phyloP scores from a whole-genome alignment of 2,888 invertebrate genomes.

The Cordilura impudica region DNA sequence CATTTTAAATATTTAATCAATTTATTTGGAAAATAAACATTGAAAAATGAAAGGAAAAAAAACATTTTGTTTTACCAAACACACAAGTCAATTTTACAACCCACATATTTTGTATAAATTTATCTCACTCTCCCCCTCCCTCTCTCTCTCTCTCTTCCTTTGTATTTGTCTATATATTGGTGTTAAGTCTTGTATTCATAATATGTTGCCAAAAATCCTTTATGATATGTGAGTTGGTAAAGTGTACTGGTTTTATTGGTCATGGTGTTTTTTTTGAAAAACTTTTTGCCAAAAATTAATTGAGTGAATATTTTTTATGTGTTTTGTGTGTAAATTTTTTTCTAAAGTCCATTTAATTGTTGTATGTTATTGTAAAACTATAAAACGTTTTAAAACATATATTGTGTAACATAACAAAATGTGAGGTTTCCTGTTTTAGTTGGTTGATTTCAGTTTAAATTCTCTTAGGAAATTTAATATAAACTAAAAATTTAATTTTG shows the following conservation, averaged over 20 bases:
- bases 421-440: background rate
- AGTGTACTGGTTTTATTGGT: constrained; percentile 48
- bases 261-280: constrained; percentile 50
- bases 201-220: constrained; percentile 43
- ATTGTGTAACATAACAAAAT: background rate
- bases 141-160: background rate
- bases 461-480: too few species aligned
- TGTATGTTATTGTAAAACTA: background rate
- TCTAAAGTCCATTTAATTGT: background rate
- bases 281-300: constrained; percentile 67
- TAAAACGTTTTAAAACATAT: background rate
- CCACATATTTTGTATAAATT: constrained; percentile 40
- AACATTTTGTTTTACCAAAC: background rate
- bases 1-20: background rate
- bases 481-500: too few species aligned
- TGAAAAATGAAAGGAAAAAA: background rate
- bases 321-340: constrained; percentile 25
- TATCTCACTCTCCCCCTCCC: background rate
- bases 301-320: constrained; percentile 67
- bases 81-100: background rate
- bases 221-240: constrained; percentile 48
- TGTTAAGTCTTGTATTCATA: background rate
- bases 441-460: too few species aligned
- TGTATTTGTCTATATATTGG: background rate
- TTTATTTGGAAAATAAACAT: background rate